Evolutionary conservation across 2,113 vertebrate genomes (phyloP).

Genomic region (Syrmaticus mikado): DNA sequence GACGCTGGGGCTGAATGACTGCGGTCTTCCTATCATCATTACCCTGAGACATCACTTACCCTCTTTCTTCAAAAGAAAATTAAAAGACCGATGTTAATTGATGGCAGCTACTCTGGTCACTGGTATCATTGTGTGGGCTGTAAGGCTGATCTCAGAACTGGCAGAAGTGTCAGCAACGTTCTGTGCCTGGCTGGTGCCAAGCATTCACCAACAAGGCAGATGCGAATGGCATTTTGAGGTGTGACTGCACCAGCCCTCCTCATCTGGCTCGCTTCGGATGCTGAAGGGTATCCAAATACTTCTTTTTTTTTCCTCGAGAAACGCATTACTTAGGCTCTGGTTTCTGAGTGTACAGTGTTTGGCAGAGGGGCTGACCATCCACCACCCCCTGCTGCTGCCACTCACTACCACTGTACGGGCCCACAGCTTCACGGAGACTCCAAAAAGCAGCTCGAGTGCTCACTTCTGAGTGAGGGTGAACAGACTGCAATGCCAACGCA

Average conservation of each 20-base stretch:
- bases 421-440: not conserved
- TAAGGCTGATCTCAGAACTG: not conserved
- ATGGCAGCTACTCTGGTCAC: not conserved
- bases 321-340: not conserved
- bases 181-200: not conserved
- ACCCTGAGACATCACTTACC: not conserved
- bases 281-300: not conserved
- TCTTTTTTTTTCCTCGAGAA: not conserved
- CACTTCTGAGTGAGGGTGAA: not conserved
- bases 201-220: not conserved
- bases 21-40: not conserved
- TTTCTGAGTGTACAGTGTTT: not conserved
- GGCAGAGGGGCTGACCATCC: not conserved
- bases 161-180: not conserved
- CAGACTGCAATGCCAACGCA: conserved; percentile 1
- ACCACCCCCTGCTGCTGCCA: not conserved
- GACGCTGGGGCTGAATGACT: not conserved
- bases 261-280: not conserved
- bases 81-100: conserved; percentile 23
- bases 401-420: not conserved
- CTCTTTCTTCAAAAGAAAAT: conserved; percentile 18
- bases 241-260: conserved; percentile 8
- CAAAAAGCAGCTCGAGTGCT: not conserved
- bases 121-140: not conserved
- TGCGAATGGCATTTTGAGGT: conserved; percentile 19